Conservation (phyloP, 2,888 invertebrate species). For the Allolobophora icterica region DNA sequence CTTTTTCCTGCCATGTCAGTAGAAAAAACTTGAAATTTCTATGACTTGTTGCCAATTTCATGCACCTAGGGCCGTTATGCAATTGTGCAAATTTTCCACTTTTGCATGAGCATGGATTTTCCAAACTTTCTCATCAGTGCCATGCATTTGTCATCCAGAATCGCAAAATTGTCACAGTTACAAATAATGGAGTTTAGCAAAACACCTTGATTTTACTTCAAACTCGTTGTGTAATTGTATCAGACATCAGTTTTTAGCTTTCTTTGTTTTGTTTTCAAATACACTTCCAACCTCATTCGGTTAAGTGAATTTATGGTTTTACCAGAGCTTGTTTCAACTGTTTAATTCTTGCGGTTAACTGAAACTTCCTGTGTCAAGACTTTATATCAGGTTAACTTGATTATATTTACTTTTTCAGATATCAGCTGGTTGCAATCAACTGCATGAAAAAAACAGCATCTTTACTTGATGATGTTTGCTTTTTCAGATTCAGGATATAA, state of each 20-base stretch:
- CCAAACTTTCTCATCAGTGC: no score
- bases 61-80: no score
- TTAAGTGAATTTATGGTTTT: neutral
- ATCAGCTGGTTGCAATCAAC: neutral
- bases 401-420: neutral
- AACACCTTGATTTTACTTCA: neutral
- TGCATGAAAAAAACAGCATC: neutral
- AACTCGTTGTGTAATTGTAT: neutral
- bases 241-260: neutral
- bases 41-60: no score
- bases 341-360: neutral
- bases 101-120: no score
- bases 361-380: neutral
- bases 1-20: no score
- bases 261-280: neutral
- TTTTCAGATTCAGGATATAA: slow-evolving; percentile 97
- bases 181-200: neutral
- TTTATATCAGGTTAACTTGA: neutral
- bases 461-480: neutral
- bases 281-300: neutral
- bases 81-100: no score
- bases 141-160: no score
- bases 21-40: no score
- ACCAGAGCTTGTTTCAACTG: neutral
- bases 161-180: no score